Evolutionary conservation across 2,888 invertebrate genomes (phyloP).

Genomic region (Zeuzera pyrina): DNA sequence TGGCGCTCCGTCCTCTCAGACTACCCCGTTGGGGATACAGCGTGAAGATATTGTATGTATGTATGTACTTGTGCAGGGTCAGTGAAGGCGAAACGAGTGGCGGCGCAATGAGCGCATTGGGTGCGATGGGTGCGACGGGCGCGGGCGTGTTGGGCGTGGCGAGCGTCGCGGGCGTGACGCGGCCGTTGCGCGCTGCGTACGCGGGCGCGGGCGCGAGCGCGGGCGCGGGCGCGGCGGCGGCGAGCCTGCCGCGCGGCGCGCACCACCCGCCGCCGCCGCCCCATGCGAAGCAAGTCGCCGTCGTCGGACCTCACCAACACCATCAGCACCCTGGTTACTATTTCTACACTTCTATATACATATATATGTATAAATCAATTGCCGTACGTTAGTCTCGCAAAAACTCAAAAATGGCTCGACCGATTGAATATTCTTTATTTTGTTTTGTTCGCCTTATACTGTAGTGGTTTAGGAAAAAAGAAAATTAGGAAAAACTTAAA

Average conservation of each 20-base stretch:
- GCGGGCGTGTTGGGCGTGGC: constrained; percentile 16
- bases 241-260: constrained; percentile 63
- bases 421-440: too few relatives aligned
- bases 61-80: constrained; percentile 15
- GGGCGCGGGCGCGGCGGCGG: constrained; percentile 39
- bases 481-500: too few relatives aligned
- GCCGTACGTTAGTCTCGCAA: too few relatives aligned
- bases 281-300: constrained; percentile 8
- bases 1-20: too few relatives aligned
- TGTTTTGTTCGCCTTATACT: too few relatives aligned
- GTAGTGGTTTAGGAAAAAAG: too few relatives aligned
- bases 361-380: too few relatives aligned
- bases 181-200: constrained; percentile 24
- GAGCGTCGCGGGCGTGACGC: constrained; percentile 21
- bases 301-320: constrained; percentile 13
- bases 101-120: constrained; percentile 3
- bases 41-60: too few relatives aligned
- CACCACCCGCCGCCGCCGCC: constrained; percentile 44
- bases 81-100: constrained; percentile 21
- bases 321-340: constrained; percentile 6
- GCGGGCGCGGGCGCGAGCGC: constrained; percentile 17
- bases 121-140: constrained; percentile 17
- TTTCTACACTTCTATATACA: too few relatives aligned
- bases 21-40: too few relatives aligned
- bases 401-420: too few relatives aligned